phyloP scores from a whole-genome alignment of 2,888 invertebrate genomes.

The Phengaris alcon region DNA sequence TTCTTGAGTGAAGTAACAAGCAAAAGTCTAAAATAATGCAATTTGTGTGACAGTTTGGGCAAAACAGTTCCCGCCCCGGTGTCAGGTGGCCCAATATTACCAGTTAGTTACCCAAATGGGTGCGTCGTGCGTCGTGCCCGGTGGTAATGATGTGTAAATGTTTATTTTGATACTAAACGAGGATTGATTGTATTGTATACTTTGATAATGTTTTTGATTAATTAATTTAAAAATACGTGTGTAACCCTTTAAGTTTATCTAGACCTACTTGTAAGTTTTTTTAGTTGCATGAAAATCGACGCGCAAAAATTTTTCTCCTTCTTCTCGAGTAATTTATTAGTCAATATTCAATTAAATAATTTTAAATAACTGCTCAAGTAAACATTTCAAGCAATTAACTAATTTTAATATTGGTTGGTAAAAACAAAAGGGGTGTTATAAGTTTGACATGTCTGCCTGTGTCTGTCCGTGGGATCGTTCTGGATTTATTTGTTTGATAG shows the following conservation, averaged over 20 bases:
- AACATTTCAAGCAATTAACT: too few species aligned
- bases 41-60: conserved; percentile 7
- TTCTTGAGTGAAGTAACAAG: background rate
- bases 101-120: background rate
- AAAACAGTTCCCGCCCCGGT: conserved; percentile 18
- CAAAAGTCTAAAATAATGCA: background rate
- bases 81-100: background rate
- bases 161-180: background rate
- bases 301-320: too few species aligned
- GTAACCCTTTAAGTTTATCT: background rate
- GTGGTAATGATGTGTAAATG: background rate
- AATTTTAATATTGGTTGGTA: too few species aligned
- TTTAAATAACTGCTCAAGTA: too few species aligned
- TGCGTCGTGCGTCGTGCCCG: background rate
- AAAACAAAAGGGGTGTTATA: too few species aligned
- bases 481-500: too few species aligned
- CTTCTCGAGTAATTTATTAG: too few species aligned
- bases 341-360: too few species aligned
- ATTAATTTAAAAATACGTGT: background rate
- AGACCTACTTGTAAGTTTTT: too few species aligned
- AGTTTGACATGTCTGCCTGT: too few species aligned
- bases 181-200: background rate
- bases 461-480: too few species aligned
- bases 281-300: too few species aligned
- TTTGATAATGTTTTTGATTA: background rate